Conservation (phyloP, 2,888 invertebrate species). For the Neria commutata region DNA sequence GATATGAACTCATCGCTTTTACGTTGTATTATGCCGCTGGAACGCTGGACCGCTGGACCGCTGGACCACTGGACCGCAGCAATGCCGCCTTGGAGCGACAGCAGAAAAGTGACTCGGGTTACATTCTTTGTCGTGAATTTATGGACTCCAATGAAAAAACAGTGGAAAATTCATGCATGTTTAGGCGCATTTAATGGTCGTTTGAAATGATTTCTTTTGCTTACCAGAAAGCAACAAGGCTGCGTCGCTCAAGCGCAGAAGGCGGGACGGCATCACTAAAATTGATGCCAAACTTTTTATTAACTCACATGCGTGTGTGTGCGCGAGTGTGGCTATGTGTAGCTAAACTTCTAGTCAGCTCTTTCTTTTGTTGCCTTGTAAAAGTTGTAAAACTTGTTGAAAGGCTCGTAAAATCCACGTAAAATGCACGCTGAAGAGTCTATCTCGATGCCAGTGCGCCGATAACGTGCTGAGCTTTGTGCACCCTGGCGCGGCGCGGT, state of each 20-base stretch:
- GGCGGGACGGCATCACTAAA: neutral
- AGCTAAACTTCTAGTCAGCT: neutral
- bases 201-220: constrained; percentile 52
- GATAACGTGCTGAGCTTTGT: constrained; percentile 37
- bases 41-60: neutral
- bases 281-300: neutral
- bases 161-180: constrained; percentile 52
- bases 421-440: constrained; percentile 46
- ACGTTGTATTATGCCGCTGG: too few relatives aligned
- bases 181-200: constrained; percentile 56
- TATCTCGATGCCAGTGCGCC: constrained; percentile 48
- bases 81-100: constrained; percentile 8
- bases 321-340: constrained; percentile 30
- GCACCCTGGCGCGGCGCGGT: too few relatives aligned
- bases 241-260: neutral
- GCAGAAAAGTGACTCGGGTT: constrained; percentile 33
- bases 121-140: constrained; percentile 51
- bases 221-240: constrained; percentile 20
- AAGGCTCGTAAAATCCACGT: constrained; percentile 49
- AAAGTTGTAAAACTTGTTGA: constrained; percentile 53
- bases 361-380: constrained; percentile 49
- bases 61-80: constrained; percentile 21
- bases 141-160: constrained; percentile 41
- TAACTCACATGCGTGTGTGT: constrained; percentile 23
- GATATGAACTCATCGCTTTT: too few relatives aligned